A percentile compares a stretch with the other conserved stretches of the same genome.
Evolutionary conservation across 2,888 invertebrate species (phyloP).

Genomic region (Brachypterus glaber): DNA sequence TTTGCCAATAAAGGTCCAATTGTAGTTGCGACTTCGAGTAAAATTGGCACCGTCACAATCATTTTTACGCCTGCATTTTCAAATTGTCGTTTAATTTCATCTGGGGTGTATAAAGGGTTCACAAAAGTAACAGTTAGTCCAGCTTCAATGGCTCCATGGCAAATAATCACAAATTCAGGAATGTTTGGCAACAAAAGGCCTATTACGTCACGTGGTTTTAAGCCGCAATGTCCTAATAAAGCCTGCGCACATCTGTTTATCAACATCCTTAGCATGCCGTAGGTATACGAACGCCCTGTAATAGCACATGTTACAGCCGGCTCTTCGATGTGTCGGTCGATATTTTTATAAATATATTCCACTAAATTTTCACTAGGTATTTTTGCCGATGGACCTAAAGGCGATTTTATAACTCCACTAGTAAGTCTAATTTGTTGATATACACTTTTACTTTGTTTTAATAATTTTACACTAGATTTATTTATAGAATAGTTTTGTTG

Average conservation of each 20-base stretch:
- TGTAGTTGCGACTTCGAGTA: slow-evolving; percentile 50
- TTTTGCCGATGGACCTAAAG: slow-evolving; percentile 44
- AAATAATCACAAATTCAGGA: slow-evolving; percentile 58
- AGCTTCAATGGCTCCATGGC: slow-evolving; percentile 56
- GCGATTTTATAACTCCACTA: slow-evolving; percentile 40
- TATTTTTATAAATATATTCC: slow-evolving; percentile 50
- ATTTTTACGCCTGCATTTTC: slow-evolving; percentile 52
- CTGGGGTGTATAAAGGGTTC: slow-evolving; percentile 60
- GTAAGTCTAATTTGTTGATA: too few relatives aligned
- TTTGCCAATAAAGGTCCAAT: slow-evolving; percentile 47
- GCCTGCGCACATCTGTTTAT: slow-evolving; percentile 50
- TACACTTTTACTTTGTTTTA: too few relatives aligned
- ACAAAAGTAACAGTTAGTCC: slow-evolving; percentile 59
- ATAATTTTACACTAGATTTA: too few relatives aligned
- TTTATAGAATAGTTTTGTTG: too few relatives aligned
- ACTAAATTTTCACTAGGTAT: slow-evolving; percentile 50
- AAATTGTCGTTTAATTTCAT: slow-evolving; percentile 56
- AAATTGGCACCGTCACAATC: slow-evolving; percentile 53
- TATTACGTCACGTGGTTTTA: slow-evolving; percentile 54
- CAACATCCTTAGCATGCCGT: slow-evolving; percentile 50
- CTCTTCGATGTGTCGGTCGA: slow-evolving; percentile 48
- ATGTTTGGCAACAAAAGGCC: slow-evolving; percentile 61
- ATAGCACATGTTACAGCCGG: slow-evolving; percentile 61
- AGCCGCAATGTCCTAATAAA: slow-evolving; percentile 45
- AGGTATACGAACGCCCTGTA: slow-evolving; percentile 56